phyloP scores from a whole-genome alignment of 2,113 vertebrate species.

The Peucedramus taeniatus region DNA sequence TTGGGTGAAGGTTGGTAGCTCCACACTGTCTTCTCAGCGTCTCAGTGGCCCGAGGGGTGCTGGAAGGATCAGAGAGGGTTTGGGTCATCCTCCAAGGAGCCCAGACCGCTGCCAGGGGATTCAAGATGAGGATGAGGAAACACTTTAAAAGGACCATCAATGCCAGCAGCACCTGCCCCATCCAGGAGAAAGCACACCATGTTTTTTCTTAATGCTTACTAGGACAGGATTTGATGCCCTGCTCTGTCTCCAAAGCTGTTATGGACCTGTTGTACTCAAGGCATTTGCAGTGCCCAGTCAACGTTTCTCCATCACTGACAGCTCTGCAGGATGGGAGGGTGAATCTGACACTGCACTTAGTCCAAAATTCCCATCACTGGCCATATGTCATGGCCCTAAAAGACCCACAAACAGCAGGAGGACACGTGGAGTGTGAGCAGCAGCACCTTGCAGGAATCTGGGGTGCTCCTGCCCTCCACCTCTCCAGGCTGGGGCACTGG shows the following conservation, averaged over 20 bases:
- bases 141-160: background rate
- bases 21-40: background rate
- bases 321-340: background rate
- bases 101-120: background rate
- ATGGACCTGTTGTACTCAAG: background rate
- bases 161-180: background rate
- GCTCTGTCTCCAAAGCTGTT: background rate
- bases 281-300: background rate
- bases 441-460: background rate
- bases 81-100: background rate
- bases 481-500: background rate
- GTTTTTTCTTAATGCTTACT: background rate
- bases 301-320: background rate
- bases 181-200: background rate
- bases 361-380: background rate
- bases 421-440: rapidly evolving
- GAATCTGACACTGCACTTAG: background rate
- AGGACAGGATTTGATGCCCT: background rate
- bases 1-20: background rate
- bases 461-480: background rate
- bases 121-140: background rate
- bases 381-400: background rate
- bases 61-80: background rate
- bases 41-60: background rate
- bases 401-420: background rate